A percentile compares a stretch with the other conserved stretches of the same genome.
These are phyloP conservation scores for Zaprionus kolodkinae DNA, from an alignment of 1,140 invertebrate species.

Conservation along the genomic window DNA sequence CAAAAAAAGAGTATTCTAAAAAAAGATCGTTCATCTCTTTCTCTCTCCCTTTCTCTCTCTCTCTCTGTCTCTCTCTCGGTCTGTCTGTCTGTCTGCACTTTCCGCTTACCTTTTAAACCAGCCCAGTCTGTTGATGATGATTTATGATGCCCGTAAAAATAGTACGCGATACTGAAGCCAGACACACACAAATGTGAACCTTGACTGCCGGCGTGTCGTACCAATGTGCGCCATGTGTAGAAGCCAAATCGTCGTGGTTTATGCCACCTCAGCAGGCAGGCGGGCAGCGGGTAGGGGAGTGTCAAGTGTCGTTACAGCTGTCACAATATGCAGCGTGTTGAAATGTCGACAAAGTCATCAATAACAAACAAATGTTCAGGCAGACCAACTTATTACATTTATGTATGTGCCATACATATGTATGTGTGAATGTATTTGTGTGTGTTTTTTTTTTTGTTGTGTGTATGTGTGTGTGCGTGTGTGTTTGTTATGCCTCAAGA, in stretches of 20 bases:
- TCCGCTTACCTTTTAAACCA: slow-evolving; percentile 11
- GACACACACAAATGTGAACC: slow-evolving; percentile 20
- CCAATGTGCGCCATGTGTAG: slow-evolving; percentile 15
- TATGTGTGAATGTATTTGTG: background rate
- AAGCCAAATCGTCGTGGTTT: slow-evolving; percentile 5
- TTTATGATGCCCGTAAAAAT: slow-evolving; percentile 45
- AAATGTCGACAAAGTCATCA: slow-evolving; percentile 56
- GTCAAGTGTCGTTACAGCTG: slow-evolving; percentile 58
- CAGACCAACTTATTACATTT: slow-evolving; percentile 18
- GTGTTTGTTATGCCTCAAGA: slow-evolving; percentile 8
- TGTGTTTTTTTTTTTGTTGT: background rate
- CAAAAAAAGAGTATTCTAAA: background rate
- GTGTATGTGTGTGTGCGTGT: too few species aligned
- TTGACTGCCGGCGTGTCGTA: slow-evolving; percentile 1
- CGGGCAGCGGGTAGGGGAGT: slow-evolving; percentile 6
- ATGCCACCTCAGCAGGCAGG: too few species aligned
- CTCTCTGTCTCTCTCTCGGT: background rate
- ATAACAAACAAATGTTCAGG: slow-evolving; percentile 47
- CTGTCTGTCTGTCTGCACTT: slow-evolving; percentile 8
- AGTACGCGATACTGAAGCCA: slow-evolving; percentile 20
- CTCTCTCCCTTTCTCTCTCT: background rate
- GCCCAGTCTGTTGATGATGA: slow-evolving; percentile 41
- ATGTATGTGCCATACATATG: background rate
- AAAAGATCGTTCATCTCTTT: background rate
- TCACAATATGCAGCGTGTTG: slow-evolving; percentile 41